Conservation (phyloP, 2,113 vertebrate species). For the Smithornis capensis region DNA sequence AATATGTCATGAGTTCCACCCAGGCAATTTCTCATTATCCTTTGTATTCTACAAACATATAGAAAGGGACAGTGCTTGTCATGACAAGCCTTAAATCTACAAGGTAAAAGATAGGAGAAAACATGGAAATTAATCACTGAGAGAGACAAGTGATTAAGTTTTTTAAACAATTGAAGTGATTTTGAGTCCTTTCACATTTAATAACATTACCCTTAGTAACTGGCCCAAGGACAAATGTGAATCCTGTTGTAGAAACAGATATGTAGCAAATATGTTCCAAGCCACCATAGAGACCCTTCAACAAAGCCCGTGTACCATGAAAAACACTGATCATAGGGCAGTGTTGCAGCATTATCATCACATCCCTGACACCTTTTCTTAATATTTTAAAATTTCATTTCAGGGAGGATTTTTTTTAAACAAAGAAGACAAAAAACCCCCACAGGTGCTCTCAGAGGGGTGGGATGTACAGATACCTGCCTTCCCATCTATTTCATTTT, state of each 20-base stretch:
- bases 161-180: not conserved
- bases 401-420: not conserved
- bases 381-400: not conserved
- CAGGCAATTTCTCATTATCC: constrained; percentile 19
- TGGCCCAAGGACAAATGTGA: not conserved
- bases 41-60: constrained; percentile 26
- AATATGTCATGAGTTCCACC: constrained; percentile 21
- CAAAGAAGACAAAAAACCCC: not conserved
- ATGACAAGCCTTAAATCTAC: constrained; percentile 18
- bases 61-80: constrained; percentile 26
- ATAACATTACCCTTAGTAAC: not conserved
- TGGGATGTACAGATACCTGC: not conserved
- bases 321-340: fast-evolving
- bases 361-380: not conserved
- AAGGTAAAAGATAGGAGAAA: constrained; percentile 27
- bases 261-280: not conserved
- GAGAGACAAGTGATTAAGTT: not conserved
- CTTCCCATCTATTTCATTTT: not conserved
- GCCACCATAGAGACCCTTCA: not conserved
- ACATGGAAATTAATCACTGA: constrained; percentile 30
- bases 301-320: not conserved
- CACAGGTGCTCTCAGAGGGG: not conserved
- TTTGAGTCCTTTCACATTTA: constrained; percentile 1
- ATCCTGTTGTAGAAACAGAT: not conserved
- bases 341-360: not conserved